Evolutionary conservation across 1,140 invertebrate species (phyloP).

Genomic region (Sitobion miscanthi): DNA sequence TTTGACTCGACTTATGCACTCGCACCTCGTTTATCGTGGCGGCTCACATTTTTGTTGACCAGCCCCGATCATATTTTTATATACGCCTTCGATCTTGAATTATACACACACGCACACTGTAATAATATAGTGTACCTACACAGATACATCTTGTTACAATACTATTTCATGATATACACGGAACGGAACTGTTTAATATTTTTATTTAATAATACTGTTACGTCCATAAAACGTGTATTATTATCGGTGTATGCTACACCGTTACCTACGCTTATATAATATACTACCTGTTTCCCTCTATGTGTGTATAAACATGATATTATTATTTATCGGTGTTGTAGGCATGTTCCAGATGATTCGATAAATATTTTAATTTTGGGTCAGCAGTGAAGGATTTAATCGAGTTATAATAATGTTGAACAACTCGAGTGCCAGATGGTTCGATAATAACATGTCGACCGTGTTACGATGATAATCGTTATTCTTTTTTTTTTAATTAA

Average conservation of each 20-base stretch:
- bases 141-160: not conserved
- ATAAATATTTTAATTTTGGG: slow-evolving; percentile 29
- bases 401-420: slow-evolving; percentile 4
- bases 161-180: not conserved
- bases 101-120: not conserved
- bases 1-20: not conserved
- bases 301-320: not conserved
- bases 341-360: not conserved
- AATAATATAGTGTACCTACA: not conserved
- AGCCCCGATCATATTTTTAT: not conserved
- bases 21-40: not conserved
- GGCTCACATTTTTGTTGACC: not conserved
- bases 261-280: not conserved
- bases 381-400: not conserved
- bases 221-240: not conserved
- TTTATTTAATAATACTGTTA: not conserved
- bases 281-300: not conserved
- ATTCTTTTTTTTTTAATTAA: slow-evolving; percentile 7
- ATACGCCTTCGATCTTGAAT: not conserved
- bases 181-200: not conserved
- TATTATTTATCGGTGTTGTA: not conserved
- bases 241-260: not conserved
- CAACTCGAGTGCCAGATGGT: slow-evolving; percentile 1
- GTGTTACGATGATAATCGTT: not conserved
- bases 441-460: not conserved